Base-by-base conservation (phyloP, 2,888 invertebrate species). In the Lithophane semibrunnea region DNA sequence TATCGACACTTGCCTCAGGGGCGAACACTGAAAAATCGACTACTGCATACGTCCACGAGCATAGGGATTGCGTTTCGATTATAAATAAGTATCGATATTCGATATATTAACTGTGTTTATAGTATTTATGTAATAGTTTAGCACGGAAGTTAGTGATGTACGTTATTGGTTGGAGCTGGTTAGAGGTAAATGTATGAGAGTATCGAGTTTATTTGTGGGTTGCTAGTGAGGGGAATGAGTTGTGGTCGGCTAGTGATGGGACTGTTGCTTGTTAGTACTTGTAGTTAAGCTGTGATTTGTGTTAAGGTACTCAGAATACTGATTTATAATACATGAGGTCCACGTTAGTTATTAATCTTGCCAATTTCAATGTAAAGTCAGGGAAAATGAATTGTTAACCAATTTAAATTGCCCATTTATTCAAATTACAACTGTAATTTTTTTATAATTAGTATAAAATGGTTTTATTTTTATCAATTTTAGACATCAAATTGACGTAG, bases 11-110 rank as follows among this genome's bases (percentile, higher is more conserved):
- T 68, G 89, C 90, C 90, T 61, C 73, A 79, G 85, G 88, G 87
- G 77, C 73, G 79, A 86, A 86, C 89, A 89, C 88, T 92, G 91
- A 92, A 91, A 90, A 91, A 92, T 92, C 87, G 88, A 88, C 88
- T 87, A 82, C 79, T 80, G 82, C 86, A 84, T 86, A 73, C 80
- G 82, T 84, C 85, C 83, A 73, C 86, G 77, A 74, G 81, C 83
- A 84, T 84, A 76, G 84, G 85, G 85, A 89, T 90, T 88, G 83
- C 84, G 75, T 86, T 88, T 86, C 85, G 83, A 86, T 78, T 72
- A 60, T 82, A 84, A 84, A 85, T 77, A 82, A 86, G 71, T 70
- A 82, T 75, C 77, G 73, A 83, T 86, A 83, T 85, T 75, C 78
- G 71, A 85, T 86, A 83, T 85, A 86, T 88, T 85, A 88, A 86